These are phyloP conservation scores for Onychostoma macrolepis DNA, from an alignment of 2,113 vertebrate genomes.

Conservation along the genomic window DNA sequence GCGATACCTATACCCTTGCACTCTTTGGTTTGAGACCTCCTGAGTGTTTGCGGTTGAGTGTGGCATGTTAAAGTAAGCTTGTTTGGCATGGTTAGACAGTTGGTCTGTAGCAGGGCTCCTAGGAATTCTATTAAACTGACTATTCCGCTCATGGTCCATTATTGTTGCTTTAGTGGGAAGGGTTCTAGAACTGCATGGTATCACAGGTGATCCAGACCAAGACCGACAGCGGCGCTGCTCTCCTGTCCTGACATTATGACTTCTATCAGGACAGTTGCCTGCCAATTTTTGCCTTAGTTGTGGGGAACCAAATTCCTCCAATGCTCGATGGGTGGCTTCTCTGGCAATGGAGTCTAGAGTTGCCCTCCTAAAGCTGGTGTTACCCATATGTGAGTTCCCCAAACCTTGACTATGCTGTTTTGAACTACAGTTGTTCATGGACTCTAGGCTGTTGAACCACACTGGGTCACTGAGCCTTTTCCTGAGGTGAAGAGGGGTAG, in stretches of 20 bases:
- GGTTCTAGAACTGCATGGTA: slow-evolving; percentile 58
- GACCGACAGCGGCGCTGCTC: slow-evolving; percentile 65
- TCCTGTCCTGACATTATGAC: slow-evolving; percentile 4
- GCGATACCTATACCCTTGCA: slow-evolving; percentile 54
- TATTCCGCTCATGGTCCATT: slow-evolving; percentile 52
- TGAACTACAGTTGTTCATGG: slow-evolving; percentile 26
- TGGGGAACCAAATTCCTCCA: slow-evolving; percentile 74
- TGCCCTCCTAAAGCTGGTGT: slow-evolving; percentile 54
- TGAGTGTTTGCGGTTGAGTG: slow-evolving; percentile 7
- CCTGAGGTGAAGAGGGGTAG: slow-evolving; percentile 44
- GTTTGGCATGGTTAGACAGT: slow-evolving; percentile 60
- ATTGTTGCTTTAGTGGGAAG: slow-evolving; percentile 62
- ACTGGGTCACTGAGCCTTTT: slow-evolving; percentile 69
- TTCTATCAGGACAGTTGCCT: slow-evolving; percentile 41
- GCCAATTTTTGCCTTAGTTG: slow-evolving; percentile 60
- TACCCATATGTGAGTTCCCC: slow-evolving; percentile 41
- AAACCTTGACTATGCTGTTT: slow-evolving; percentile 30
- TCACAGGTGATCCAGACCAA: slow-evolving; percentile 67
- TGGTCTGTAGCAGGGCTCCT: slow-evolving; percentile 70
- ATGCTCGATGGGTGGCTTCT: slow-evolving; percentile 66
- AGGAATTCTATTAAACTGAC: slow-evolving; percentile 59
- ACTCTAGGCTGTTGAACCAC: slow-evolving; percentile 41
- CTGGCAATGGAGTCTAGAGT: slow-evolving; percentile 60
- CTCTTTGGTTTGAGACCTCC: slow-evolving; percentile 41
- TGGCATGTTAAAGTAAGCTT: slow-evolving; percentile 27